Evolutionary conservation across 1,140 invertebrate genomes (phyloP), one percentile per base, ranked within the genome.

Genomic region (Drosophila obscura): DNA sequence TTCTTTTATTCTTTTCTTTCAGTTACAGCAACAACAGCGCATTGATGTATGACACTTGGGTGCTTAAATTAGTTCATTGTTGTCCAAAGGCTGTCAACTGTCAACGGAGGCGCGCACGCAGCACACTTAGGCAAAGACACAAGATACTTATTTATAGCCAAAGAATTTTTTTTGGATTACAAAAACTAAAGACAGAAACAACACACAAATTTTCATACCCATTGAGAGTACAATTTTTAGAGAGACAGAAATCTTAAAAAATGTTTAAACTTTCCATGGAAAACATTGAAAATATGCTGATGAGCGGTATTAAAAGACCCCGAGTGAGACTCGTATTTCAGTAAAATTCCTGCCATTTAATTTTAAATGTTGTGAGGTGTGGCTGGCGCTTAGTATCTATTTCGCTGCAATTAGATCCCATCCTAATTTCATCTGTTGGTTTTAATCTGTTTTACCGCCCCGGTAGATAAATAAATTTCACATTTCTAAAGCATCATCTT

Each of bases 11-110:
- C 45, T 26, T 31, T 44, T 24, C 11, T 6, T 13, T 44, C 41
- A 7, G 11, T 41, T 48, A 19, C 22, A 24, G 43, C 53, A 71
- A 56, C 56, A 77, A 65, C 35, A 51, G 43, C 28, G 50, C 48
- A 59, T 62, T 82, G 82, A 83, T 88, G 78, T 69, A 82, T 79
- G 79, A 68, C 79, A 88, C 61, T 88, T 45, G 58, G 67, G 16
- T 69, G 75, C 65, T 64, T 88, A 87, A 87, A 87, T 87, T 87
- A 88, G 83, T 83, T 88, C 79, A 88, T 79, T 83, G 83, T 87
- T 87, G 64, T 88, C 79, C 79, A 62, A 88, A 66, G 77, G 50
- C 82, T 88, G 82, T 87, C 82, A 87, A 88, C 61, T 82, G 83
- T 82, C 82, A 88, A 51, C 58, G 59, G 35, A 7, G 35, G 16